Conservation (phyloP, 2,888 invertebrate species). For the Operophtera brumata region DNA sequence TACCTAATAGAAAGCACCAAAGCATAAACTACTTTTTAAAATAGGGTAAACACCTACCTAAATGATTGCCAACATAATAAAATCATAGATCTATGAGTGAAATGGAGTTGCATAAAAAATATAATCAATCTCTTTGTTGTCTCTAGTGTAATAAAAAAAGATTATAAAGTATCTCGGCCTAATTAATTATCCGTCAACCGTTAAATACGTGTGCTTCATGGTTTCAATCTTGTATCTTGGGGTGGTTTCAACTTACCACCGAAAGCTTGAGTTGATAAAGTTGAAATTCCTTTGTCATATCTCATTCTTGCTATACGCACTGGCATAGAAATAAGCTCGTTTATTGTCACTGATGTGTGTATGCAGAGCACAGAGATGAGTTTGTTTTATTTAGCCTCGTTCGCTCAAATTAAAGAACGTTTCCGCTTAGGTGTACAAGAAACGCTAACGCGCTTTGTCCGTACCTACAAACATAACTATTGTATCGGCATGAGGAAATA, state of each 20-base stretch:
- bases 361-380: not conserved
- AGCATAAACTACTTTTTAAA: too few relatives aligned
- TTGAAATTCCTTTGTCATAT: not conserved
- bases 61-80: too few relatives aligned
- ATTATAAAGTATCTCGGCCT: not conserved
- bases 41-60: too few relatives aligned
- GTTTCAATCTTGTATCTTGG: not conserved
- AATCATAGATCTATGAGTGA: too few relatives aligned
- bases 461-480: too few relatives aligned
- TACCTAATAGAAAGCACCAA: too few relatives aligned
- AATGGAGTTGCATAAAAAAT: too few relatives aligned
- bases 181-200: conserved; percentile 6
- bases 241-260: not conserved
- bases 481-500: too few relatives aligned
- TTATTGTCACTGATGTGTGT: conserved; percentile 6
- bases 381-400: not conserved
- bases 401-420: not conserved
- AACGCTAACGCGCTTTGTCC: too few relatives aligned
- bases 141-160: not conserved
- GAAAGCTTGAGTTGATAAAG: not conserved
- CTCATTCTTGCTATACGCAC: not conserved
- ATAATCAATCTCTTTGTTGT: not conserved
- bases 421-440: not conserved
- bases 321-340: not conserved
- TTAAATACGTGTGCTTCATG: not conserved